Evolutionary conservation across 37 sponge, comb jelly and placozoan species (phyloP).

Genomic region (Crambe crambe): DNA sequence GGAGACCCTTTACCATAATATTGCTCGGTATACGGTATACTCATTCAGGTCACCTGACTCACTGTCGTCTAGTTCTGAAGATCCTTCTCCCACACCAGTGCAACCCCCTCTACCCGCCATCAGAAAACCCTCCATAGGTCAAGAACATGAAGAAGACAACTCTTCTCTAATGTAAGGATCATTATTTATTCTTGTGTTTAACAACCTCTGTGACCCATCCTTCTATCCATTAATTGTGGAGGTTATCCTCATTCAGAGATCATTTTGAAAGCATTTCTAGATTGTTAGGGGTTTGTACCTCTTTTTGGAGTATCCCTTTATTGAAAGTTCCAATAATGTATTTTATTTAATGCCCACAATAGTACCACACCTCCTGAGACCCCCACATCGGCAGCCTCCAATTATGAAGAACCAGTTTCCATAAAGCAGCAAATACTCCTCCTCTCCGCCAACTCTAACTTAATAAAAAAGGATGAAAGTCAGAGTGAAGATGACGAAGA

Average conservation of each 20-base stretch:
- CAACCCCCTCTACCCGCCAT: background rate
- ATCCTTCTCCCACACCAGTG: background rate
- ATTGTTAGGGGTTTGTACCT: too few species aligned
- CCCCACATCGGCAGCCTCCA: background rate
- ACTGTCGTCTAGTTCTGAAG: background rate
- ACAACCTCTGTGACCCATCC: too few species aligned
- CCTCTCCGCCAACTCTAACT: too few species aligned
- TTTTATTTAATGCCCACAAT: too few species aligned
- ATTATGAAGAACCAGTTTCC: slow-evolving; percentile 5
- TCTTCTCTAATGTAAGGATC: background rate
- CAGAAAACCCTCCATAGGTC: background rate
- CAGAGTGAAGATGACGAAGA: slow-evolving; percentile 8
- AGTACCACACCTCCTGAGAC: background rate
- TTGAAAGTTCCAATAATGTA: too few species aligned
- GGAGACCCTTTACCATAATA: background rate
- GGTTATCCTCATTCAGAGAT: too few species aligned
- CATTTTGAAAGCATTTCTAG: too few species aligned
- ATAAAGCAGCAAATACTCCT: background rate
- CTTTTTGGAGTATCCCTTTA: too few species aligned
- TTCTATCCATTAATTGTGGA: too few species aligned
- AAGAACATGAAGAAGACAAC: background rate
- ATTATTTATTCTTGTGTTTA: too few species aligned
- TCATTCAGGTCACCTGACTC: background rate
- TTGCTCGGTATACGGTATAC: too few species aligned
- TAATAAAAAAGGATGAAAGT: background rate